A percentile compares a stretch with the other conserved stretches of the same genome.
phyloP scores from a whole-genome alignment of 2,888 invertebrate species.

The Lepidochitona cinerea region DNA sequence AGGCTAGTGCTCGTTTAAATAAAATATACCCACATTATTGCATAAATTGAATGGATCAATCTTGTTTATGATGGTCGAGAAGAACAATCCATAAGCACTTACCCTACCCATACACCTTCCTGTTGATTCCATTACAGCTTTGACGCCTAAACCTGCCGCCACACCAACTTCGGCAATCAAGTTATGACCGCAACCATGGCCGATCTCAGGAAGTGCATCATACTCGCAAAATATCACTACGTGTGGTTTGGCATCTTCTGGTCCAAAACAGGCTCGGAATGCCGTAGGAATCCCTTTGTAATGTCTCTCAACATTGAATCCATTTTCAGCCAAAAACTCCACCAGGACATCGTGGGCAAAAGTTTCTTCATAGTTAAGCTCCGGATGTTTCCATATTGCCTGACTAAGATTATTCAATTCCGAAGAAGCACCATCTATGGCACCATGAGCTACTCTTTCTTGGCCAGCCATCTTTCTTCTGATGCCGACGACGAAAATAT shows the following conservation, averaged over 20 bases:
- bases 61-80: no score
- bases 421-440: constrained; percentile 33
- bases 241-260: constrained; percentile 39
- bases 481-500: no score
- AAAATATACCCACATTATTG: no score
- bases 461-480: background rate
- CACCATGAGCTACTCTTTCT: background rate
- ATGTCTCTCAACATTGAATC: constrained; percentile 55
- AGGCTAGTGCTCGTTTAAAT: no score
- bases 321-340: constrained; percentile 47
- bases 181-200: constrained; percentile 71
- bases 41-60: no score
- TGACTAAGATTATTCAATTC: constrained; percentile 48
- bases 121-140: constrained; percentile 47
- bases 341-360: constrained; percentile 58
- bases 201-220: constrained; percentile 43
- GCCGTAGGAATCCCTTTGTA: constrained; percentile 49
- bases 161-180: constrained; percentile 39
- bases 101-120: constrained; percentile 40
- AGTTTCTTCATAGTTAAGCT: constrained; percentile 57
- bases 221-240: constrained; percentile 65
- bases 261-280: constrained; percentile 45
- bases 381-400: constrained; percentile 65
- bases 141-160: constrained; percentile 59
- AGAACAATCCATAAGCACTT: no score